A percentile compares a stretch with the other conserved stretches of the same genome.
phyloP scores from a whole-genome alignment of 2,888 invertebrate species.

The Sisyra terminalis region DNA sequence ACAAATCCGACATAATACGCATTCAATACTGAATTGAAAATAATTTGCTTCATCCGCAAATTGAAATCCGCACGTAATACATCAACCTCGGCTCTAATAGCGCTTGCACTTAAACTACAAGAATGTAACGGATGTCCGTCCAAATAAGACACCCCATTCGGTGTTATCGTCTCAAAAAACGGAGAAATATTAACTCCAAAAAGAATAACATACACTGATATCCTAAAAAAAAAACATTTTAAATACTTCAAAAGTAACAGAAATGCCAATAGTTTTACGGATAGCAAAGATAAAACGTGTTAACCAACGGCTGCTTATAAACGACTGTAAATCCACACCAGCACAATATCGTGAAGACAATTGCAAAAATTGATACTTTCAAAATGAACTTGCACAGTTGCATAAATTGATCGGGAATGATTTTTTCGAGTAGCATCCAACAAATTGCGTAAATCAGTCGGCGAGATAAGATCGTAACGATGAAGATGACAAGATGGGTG shows the following conservation, averaged over 20 bases:
- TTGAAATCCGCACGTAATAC: slow-evolving; percentile 76
- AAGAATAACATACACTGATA: slow-evolving; percentile 59
- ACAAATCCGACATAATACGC: slow-evolving; percentile 82
- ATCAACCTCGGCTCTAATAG: slow-evolving; percentile 73
- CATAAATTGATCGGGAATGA: slow-evolving; percentile 13
- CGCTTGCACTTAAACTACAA: slow-evolving; percentile 52
- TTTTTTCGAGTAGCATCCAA: slow-evolving; percentile 18
- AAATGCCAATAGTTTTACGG: slow-evolving; percentile 42
- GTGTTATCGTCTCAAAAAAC: slow-evolving; percentile 46
- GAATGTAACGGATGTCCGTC: slow-evolving; percentile 54
- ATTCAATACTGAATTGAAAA: slow-evolving; percentile 60
- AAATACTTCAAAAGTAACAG: not conserved
- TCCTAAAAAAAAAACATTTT: slow-evolving; percentile 29
- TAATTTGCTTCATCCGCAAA: slow-evolving; percentile 69
- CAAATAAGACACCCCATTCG: slow-evolving; percentile 24
- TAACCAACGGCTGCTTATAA: slow-evolving; percentile 56
- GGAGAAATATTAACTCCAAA: slow-evolving; percentile 67
- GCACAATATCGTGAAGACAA: slow-evolving; percentile 39
- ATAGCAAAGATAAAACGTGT: slow-evolving; percentile 72
- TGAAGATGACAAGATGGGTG: slow-evolving; percentile 68
- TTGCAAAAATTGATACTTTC: slow-evolving; percentile 26
- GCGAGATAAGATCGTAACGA: slow-evolving; percentile 62
- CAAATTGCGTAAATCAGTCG: slow-evolving; percentile 47
- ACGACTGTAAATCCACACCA: slow-evolving; percentile 59
- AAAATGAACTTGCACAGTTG: slow-evolving; percentile 10